These are phyloP conservation scores for Myotis planiceps DNA, from an alignment of 2,797 vertebrate genomes.

Conservation along the genomic window DNA sequence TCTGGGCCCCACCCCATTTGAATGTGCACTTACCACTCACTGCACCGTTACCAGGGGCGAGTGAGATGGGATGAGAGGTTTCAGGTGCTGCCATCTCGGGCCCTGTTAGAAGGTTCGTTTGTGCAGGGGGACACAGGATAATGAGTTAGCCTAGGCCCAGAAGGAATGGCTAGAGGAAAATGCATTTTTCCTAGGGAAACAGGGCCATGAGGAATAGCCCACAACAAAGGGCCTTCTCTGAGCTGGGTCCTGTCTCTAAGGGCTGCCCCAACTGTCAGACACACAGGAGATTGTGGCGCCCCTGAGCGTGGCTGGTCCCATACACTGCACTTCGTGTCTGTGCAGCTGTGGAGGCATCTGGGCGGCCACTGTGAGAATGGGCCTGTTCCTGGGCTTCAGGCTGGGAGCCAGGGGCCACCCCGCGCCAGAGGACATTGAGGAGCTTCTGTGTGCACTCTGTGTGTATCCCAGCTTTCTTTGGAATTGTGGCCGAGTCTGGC, in stretches of 20 bases:
- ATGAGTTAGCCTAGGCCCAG: not conserved
- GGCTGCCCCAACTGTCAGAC: constrained; percentile 19
- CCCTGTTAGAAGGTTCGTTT: not conserved
- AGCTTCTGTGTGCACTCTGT: constrained; percentile 51
- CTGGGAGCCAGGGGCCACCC: constrained; percentile 56
- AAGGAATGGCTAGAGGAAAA: not conserved
- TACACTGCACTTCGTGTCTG: constrained; percentile 43
- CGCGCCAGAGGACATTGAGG: constrained; percentile 34
- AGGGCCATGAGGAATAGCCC: not conserved
- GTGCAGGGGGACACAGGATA: not conserved
- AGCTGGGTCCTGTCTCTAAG: not conserved
- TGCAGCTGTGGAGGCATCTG: constrained; percentile 63
- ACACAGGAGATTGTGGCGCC: not conserved
- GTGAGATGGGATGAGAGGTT: not conserved
- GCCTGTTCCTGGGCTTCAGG: constrained; percentile 60
- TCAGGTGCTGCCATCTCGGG: not conserved
- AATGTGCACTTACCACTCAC: not conserved
- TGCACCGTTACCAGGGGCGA: not conserved
- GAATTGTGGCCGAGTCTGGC: constrained; percentile 58
- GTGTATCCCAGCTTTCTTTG: constrained; percentile 46
- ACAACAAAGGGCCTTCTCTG: constrained; percentile 52
- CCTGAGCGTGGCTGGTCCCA: not conserved
- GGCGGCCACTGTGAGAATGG: constrained; percentile 44
- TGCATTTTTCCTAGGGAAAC: not conserved
- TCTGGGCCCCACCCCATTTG: not conserved